Conservation (phyloP, 2,113 vertebrate genomes). For the Onychostoma macrolepis region DNA sequence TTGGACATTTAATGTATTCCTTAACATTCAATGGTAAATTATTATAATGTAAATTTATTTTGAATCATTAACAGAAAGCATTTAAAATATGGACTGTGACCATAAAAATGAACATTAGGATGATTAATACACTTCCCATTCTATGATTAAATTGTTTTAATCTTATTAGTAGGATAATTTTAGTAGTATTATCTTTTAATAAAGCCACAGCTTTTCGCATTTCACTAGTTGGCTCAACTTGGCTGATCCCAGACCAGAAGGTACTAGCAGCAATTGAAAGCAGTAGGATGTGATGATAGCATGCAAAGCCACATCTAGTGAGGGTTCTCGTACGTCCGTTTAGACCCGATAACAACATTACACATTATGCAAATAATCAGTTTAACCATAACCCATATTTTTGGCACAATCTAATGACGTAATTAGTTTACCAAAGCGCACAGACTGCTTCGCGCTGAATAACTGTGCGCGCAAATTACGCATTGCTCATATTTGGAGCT, state of each 20-base stretch:
- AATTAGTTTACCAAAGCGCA: too few relatives aligned
- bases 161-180: neutral
- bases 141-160: too few relatives aligned
- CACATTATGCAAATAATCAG: too few relatives aligned
- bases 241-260: neutral
- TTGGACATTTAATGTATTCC: neutral
- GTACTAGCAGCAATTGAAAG: neutral
- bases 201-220: neutral
- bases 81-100: neutral
- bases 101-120: neutral
- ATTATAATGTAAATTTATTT: neutral
- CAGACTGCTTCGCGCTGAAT: neutral
- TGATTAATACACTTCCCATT: neutral
- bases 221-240: neutral
- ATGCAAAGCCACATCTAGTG: neutral
- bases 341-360: neutral
- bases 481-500: slow-evolving; percentile 85
- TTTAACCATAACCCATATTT: neutral
- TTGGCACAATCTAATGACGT: neutral
- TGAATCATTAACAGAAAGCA: neutral
- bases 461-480: slow-evolving; percentile 30
- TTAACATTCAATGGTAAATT: neutral
- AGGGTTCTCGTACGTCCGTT: neutral
- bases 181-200: neutral
- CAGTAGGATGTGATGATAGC: neutral